Base-by-base conservation (phyloP, 1,140 invertebrate genomes). In the Stegodyphus mimosarum region DNA sequence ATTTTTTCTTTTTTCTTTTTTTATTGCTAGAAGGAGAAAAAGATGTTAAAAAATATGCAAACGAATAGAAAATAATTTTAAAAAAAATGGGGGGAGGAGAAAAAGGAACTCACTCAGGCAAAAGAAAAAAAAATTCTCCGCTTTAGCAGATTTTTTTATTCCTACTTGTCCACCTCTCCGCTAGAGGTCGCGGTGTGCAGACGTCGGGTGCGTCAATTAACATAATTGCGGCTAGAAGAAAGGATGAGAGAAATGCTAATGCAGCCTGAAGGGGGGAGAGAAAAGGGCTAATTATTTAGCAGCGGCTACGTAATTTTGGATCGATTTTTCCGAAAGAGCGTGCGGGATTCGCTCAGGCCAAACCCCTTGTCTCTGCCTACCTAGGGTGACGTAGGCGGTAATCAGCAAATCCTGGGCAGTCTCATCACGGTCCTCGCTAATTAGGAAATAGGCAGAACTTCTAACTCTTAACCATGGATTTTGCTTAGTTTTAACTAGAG, bases 231-330 rank as follows among this genome's bases (percentile, higher is more conserved):
- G 80, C 50, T 50, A 80, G 71, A 64, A 69, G 67, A 64, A 80
- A 74, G 80, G 60, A 64, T 51, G 11, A 74, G 80, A 53, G 71
- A 83, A 83, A 83, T 83, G 80, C 63, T 83, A 83, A 83, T 83
- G 78, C 69, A 13, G 33, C 33, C 33, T 33, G 33, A 33, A 60
- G 6, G 55, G 49, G 60, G 48, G 60, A 74, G 53, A 74, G 71
- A 83, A 83, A 83, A 74, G 66, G 80, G 80, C 80, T 83, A 83
- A 83, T 83, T 83, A 83, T 83, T 83, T 83, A 83, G 80, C 80
- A 74, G 80, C 55, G 70, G 55, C 51, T 13, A 48, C 70, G 74
- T 83, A 83, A 83, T 83, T 83, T 70, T 33, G 70, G 15, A 83
- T 83, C 80, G 80, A 83, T 83, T 83, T 83, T 33, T 83, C 71